phyloP scores from a whole-genome alignment of 1,140 invertebrate genomes.

The Dinothrombium tinctorium region DNA sequence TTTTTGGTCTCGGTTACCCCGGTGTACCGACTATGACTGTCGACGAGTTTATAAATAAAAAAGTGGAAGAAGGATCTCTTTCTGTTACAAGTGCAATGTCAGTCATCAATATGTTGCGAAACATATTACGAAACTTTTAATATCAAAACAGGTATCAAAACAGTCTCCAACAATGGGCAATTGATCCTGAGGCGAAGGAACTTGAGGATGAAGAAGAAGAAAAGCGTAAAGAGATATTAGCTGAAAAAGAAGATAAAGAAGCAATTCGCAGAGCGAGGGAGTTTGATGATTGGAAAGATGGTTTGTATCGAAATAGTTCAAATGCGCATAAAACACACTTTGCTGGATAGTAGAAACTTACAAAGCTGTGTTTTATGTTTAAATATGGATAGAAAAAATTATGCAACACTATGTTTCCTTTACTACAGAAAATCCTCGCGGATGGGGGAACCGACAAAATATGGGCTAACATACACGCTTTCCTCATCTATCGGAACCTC shows the following conservation, averaged over 20 bases:
- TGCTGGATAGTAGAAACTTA: background rate
- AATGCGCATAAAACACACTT: background rate
- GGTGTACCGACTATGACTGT: slow-evolving; percentile 70
- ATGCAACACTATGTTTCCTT: background rate
- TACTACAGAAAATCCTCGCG: slow-evolving; percentile 2
- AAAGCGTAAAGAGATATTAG: slow-evolving; percentile 47
- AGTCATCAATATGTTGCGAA: background rate
- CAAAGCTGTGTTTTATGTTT: background rate
- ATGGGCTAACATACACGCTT: background rate
- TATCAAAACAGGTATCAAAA: slow-evolving; percentile 6
- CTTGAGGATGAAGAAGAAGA: slow-evolving; percentile 16
- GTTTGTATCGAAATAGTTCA: slow-evolving; percentile 1
- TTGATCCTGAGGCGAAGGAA: slow-evolving; percentile 12
- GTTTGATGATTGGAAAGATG: slow-evolving; percentile 17
- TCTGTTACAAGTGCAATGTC: slow-evolving; percentile 5
- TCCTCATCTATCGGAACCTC: background rate
- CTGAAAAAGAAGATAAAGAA: slow-evolving; percentile 40
- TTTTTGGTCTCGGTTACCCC: slow-evolving; percentile 84
- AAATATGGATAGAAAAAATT: background rate
- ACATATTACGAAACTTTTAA: background rate
- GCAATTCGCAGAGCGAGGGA: slow-evolving; percentile 11
- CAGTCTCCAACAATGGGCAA: slow-evolving; percentile 12
- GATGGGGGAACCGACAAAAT: slow-evolving; percentile 6
- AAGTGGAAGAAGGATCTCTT: slow-evolving; percentile 9
- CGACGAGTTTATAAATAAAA: slow-evolving; percentile 85